Evolutionary conservation across 2,113 vertebrate species (phyloP).

Genomic region (Carettochelys insculpta): DNA sequence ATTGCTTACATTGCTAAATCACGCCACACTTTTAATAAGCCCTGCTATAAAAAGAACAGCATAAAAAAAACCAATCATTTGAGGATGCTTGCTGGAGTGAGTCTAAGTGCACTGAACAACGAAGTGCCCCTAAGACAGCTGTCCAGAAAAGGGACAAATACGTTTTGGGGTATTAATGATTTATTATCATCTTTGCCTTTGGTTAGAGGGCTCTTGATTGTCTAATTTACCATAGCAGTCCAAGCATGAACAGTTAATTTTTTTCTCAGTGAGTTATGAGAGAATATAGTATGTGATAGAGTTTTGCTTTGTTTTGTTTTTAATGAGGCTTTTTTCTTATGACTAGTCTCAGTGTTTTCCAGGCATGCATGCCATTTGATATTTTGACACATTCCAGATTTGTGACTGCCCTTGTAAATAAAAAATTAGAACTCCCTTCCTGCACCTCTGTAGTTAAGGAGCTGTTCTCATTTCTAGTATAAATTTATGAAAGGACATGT

Average conservation of each 20-base stretch:
- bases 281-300: not conserved
- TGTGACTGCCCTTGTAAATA: not conserved
- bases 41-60: not conserved
- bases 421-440: not conserved
- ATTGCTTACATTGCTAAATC: conserved; percentile 13
- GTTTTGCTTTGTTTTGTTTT: too few relatives aligned
- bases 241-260: not conserved
- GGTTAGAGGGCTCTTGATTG: not conserved
- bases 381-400: not conserved
- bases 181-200: not conserved
- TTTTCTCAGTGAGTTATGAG: not conserved
- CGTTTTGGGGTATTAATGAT: not conserved
- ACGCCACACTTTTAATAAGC: not conserved
- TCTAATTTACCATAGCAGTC: not conserved
- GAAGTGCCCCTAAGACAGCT: not conserved
- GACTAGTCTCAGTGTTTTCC: not conserved
- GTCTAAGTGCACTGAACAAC: not conserved
- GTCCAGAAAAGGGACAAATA: not conserved
- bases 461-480: not conserved
- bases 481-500: not conserved
- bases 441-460: not conserved
- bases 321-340: not conserved
- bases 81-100: not conserved
- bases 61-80: not conserved
- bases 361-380: not conserved